phyloP scores from a whole-genome alignment of 2,113 vertebrate species.

The Spilogale gracilis region DNA sequence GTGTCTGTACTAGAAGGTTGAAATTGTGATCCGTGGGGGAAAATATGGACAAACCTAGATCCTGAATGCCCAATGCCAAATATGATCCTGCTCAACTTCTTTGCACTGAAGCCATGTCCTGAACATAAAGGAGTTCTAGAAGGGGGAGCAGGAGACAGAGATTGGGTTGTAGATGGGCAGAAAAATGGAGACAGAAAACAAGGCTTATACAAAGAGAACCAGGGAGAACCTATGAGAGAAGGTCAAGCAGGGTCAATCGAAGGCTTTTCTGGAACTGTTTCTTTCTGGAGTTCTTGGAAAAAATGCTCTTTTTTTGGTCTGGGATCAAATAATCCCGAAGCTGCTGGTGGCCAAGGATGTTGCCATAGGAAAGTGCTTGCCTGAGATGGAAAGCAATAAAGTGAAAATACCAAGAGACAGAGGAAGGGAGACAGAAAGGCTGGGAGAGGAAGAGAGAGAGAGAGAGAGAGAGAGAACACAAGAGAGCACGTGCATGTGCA shows the following conservation, averaged over 20 bases:
- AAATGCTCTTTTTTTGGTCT: neutral
- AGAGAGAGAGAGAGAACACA: neutral
- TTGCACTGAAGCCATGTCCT: neutral
- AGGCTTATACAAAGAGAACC: neutral
- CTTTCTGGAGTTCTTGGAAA: neutral
- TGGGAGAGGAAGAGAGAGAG: neutral
- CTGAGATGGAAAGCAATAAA: neutral
- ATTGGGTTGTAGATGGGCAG: neutral
- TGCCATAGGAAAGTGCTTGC: neutral
- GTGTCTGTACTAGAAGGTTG: neutral
- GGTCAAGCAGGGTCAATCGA: neutral
- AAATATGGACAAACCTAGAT: neutral
- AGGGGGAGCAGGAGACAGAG: neutral
- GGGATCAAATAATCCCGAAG: neutral
- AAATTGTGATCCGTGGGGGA: neutral
- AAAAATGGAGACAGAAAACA: neutral
- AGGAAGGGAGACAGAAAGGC: neutral
- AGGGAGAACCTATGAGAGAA: neutral
- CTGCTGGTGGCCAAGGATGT: neutral
- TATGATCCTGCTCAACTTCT: neutral
- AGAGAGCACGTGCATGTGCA: neutral
- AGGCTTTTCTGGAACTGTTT: neutral
- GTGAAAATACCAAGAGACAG: neutral
- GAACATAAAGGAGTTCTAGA: neutral
- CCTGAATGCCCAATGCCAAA: neutral